Base-by-base conservation (phyloP, 2,888 invertebrate species). In the Entomobrya proxima region DNA sequence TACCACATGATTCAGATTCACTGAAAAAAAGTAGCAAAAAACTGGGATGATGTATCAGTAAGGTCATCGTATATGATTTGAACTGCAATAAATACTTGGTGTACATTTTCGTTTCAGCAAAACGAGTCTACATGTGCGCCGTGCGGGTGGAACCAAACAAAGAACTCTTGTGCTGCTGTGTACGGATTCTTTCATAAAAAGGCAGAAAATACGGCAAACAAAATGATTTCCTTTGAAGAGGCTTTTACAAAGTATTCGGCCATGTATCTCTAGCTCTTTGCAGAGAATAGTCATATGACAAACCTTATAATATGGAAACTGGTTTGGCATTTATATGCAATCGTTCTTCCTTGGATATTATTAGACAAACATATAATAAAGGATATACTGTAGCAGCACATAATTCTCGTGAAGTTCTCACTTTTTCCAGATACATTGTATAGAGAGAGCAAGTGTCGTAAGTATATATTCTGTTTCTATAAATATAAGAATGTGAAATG, bases 21-120 rank as follows among this genome's bases (percentile, higher is more conserved):
- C 40, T 44, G 69, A 64, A 52, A 18, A 52, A 35, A 55, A 15
- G 55, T 13, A 24, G 9, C 30, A 78, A 58, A 52, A 37, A 80
- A 9, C 24, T n/a, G 37, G 50, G 61, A 61, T 61, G 81, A 61
- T 74, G 44, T 74, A 74, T 61, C 13, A 30, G 50, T 47, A n/a
- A 50, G 82, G 82, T 82, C 82, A 75, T 24, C 15, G n/a, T 40
- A 69, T 69, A 69, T 75, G 75, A 64, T 75, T 74, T 72, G 75
- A 64, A 35, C 82, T 27, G 47, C 47, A 79, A 79, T 67, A 79
- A 79, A 79, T 79, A 40, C 35, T 15, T 35, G 24, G 40, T 5
- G 4, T 7, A 37, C 44, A 27, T 24, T 44, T 69, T 44, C 27
- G n/a, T 11, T 69, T 27, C 13, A 69, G 21, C 44, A 69, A 75